Base-by-base conservation (phyloP, 2,888 invertebrate species). In the Cephus pygmeus region DNA sequence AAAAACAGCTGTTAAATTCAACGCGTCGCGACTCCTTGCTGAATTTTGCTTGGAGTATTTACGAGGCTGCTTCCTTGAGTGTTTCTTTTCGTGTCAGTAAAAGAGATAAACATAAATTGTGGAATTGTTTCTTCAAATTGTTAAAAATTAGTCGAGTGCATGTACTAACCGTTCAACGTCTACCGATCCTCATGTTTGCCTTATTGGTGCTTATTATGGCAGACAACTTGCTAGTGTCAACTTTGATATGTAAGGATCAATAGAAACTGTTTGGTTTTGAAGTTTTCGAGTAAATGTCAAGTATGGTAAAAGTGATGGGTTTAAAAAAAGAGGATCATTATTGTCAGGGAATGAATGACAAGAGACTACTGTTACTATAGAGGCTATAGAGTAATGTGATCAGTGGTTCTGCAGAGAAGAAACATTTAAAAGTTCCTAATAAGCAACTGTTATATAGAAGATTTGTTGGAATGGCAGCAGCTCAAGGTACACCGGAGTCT, bases 401-500 rank as follows among this genome's bases (percentile, higher is more conserved):
- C 56, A 56, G 15, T 56, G 23, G 23, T 6, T 56, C 2, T 56
- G 23, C 56, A 23, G 23, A 56, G 56, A 56, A 56, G 56, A 23
- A 23, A 56, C 23, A 56, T 56, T 23, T 23, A 9, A 56, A 23
- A 56, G 23, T 56, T 56, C 23, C 23, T 23, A 9, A 23, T 56
- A 56, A 23, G 23, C 2, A 56, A 9, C 56, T 1, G 9, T 56
- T 56, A 9, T 23, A 56, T 56, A 23, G 23, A 34, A 69, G 71
- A 3, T 34, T 71, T 34, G 12, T 33, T 34, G 34, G 40, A 56
- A 91, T 91, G 90, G 89, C 90, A 81, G 87, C 88, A 77, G 89
- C 90, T 76, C 92, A 92, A 85, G 91, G 91, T 79, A 92, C 92
- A 40, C 92, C 92, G 3, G 92, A 93, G 82, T 92, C 92, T 77